These are phyloP conservation scores for Rhabdomys dilectus DNA, from an alignment of 2,113 vertebrate genomes.

Conservation along the genomic window DNA sequence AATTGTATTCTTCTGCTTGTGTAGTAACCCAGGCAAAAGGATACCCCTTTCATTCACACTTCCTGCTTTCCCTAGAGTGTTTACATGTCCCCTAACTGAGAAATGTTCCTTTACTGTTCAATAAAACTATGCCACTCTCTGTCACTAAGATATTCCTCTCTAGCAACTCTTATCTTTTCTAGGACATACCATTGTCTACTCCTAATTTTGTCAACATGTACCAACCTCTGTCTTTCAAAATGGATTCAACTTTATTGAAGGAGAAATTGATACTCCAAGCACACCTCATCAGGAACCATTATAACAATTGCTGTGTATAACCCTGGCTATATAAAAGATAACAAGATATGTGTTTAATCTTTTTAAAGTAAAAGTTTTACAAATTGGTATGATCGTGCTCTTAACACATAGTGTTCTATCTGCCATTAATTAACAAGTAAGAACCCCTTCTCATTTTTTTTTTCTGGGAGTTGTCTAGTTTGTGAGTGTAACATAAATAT, in stretches of 20 bases:
- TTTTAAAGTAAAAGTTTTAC: background rate
- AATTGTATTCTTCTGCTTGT: background rate
- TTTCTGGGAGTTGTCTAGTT: background rate
- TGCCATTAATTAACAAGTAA: background rate
- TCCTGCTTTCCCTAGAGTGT: no score
- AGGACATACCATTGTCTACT: background rate
- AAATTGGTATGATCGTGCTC: background rate
- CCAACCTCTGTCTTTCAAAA: background rate
- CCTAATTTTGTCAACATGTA: background rate
- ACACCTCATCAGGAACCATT: background rate
- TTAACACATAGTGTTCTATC: background rate
- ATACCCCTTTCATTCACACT: background rate
- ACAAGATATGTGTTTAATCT: background rate
- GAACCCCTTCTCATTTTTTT: background rate
- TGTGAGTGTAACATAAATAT: background rate
- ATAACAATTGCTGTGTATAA: background rate
- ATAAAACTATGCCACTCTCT: background rate
- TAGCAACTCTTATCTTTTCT: background rate
- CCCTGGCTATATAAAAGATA: background rate
- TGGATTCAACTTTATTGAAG: background rate
- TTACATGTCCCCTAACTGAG: background rate
- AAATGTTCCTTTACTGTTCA: background rate
- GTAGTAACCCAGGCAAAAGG: background rate
- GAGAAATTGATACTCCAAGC: background rate
- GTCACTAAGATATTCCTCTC: background rate